Evolutionary conservation across 2,888 invertebrate genomes (phyloP).

Genomic region (Orthosia gothica): DNA sequence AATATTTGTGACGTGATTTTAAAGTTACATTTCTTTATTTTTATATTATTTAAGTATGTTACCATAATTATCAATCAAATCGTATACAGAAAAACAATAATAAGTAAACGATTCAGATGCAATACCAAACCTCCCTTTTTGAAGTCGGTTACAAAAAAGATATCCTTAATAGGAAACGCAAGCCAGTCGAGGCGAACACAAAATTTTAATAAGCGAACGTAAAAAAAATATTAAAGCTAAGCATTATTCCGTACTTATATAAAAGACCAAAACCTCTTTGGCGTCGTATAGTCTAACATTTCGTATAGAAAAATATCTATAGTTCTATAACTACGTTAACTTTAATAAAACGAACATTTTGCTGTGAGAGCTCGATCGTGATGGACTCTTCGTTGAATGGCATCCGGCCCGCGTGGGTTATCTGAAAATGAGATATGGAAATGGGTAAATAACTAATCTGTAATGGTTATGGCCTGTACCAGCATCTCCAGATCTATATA

Average conservation of each 20-base stretch:
- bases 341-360: constrained; percentile 74
- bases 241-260: constrained; percentile 57
- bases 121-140: not conserved
- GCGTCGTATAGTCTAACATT: constrained; percentile 75
- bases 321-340: constrained; percentile 74
- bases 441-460: constrained; percentile 8
- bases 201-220: constrained; percentile 42
- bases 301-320: constrained; percentile 84
- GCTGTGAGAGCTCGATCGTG: constrained; percentile 79
- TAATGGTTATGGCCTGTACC: too few species aligned
- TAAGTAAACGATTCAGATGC: constrained; percentile 25
- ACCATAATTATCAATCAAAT: constrained; percentile 13
- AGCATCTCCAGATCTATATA: not conserved
- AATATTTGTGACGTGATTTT: constrained; percentile 51
- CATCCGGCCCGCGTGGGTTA: constrained; percentile 44
- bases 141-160: not conserved
- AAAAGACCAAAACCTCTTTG: constrained; percentile 83
- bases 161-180: constrained; percentile 41
- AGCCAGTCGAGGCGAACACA: constrained; percentile 46
- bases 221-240: constrained; percentile 62
- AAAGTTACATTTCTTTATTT: not conserved
- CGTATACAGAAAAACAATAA: constrained; percentile 32
- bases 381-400: constrained; percentile 21
- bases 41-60: constrained; percentile 3
- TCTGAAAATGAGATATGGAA: constrained; percentile 39